Conservation (phyloP, 2,113 vertebrate species). For the Cheilinus undulatus region DNA sequence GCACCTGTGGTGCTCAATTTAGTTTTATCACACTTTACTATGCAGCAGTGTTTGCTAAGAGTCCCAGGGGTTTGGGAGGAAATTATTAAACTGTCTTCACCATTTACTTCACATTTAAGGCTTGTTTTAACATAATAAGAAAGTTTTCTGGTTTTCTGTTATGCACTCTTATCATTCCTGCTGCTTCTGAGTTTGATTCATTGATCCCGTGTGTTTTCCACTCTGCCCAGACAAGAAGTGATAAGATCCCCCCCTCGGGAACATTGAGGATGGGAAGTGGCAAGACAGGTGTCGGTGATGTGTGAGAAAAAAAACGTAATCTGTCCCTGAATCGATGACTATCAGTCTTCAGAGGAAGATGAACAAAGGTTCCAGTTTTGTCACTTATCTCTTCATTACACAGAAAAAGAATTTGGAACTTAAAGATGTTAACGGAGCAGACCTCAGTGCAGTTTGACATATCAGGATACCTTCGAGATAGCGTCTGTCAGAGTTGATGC, state of each 20-base stretch:
- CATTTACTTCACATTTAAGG: not conserved
- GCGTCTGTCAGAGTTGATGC: not conserved
- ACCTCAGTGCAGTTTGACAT: slow-evolving; percentile 60
- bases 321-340: slow-evolving; percentile 56
- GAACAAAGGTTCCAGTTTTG: slow-evolving; percentile 50
- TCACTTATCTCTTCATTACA: slow-evolving; percentile 44
- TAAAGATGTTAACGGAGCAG: slow-evolving; percentile 10
- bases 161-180: not conserved
- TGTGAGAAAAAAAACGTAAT: slow-evolving; percentile 55
- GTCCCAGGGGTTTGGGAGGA: not conserved
- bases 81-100: not conserved
- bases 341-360: slow-evolving; percentile 33
- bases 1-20: slow-evolving; percentile 26
- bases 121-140: not conserved
- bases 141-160: not conserved
- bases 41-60: not conserved
- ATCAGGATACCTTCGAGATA: slow-evolving; percentile 26
- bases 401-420: slow-evolving; percentile 56
- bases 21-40: slow-evolving; percentile 10
- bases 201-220: slow-evolving; percentile 22
- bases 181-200: not conserved
- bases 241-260: slow-evolving; percentile 50
- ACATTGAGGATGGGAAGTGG: slow-evolving; percentile 21
- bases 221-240: slow-evolving; percentile 24
- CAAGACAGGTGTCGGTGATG: slow-evolving; percentile 25